Base-by-base conservation (phyloP, 2,888 invertebrate genomes). In the Chloroclysta siterata region DNA sequence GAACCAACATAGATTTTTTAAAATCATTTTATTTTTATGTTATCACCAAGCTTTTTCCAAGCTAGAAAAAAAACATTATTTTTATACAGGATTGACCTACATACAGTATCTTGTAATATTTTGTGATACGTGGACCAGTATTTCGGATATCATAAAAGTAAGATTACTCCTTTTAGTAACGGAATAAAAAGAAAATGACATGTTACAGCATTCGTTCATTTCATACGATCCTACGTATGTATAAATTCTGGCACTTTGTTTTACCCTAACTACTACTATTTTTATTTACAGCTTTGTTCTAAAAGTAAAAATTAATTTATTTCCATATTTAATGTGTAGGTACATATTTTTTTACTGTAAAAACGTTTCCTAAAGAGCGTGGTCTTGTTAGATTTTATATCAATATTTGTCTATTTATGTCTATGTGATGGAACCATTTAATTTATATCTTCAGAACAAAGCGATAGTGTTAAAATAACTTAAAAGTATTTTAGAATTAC, bases 201-300 rank as follows among this genome's bases (percentile, higher is more conserved):
- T 57, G 15, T 44, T 41, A 51, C 44, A 22, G 29, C 33, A 17
- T 47, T 57, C 33, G 14, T 53, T 41, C 53, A 55, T 62, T 63
- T 57, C 57, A 58, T 63, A 64, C 62, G 68, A 47, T 47, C 22
- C 17, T 56, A 46, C 54, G 36, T 47, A 56, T 56, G 48, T 68
- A 72, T 60, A 60, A 66, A 72, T 79, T 90, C 88, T 92, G 91
- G 91, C 91, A 91, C 90, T 81, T 89, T 86, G 76, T 80, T 82
- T 87, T 83, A 87, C 57, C 65, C 82, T 87, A 87, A 65, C 66
- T 71, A 70, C 79, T 83, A 63, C 70, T 85, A 83, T 80, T 39
- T 39, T 1, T 39, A 66, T 73, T 79, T 84, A 86, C 83, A 84
- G 80, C 79, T 78, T 75, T 77, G 73, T 74, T 46, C 33, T 36